Percentiles rank a stretch among this genome's conserved stretches.
phyloP scores from a whole-genome alignment of 2,888 invertebrate species.

The Ochlodes sylvanus region DNA sequence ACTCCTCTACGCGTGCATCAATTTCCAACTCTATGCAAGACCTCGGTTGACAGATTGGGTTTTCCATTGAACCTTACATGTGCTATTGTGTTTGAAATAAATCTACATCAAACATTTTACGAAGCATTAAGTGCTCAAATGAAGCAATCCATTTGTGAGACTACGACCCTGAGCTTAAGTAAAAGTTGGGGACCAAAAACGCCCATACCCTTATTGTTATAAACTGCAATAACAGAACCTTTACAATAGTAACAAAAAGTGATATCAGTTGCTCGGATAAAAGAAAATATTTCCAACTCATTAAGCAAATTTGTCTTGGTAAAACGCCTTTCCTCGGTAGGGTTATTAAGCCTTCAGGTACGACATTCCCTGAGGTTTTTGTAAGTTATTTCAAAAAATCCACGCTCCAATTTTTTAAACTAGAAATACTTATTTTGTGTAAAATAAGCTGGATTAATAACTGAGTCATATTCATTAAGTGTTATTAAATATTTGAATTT shows the following conservation, averaged over 20 bases:
- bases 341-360: not conserved
- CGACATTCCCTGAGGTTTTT: not conserved
- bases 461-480: too few species aligned
- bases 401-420: too few species aligned
- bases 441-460: too few species aligned
- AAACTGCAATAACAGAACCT: conserved; percentile 10
- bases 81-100: too few species aligned
- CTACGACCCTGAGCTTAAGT: not conserved
- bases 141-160: not conserved
- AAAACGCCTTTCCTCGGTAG: not conserved
- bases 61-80: too few species aligned
- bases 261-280: conserved; percentile 10
- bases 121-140: not conserved
- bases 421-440: too few species aligned
- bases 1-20: too few species aligned
- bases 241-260: conserved; percentile 10
- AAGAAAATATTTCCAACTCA: conserved; percentile 13
- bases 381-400: not conserved
- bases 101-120: too few species aligned
- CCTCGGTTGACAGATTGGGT: too few species aligned
- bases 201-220: not conserved
- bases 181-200: not conserved
- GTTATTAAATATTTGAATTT: too few species aligned
- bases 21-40: too few species aligned
- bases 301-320: conserved; percentile 27